Evolutionary conservation across 2,888 invertebrate genomes (phyloP), one percentile per base, ranked within the genome.

Genomic region (Cerceris ruficornis): DNA sequence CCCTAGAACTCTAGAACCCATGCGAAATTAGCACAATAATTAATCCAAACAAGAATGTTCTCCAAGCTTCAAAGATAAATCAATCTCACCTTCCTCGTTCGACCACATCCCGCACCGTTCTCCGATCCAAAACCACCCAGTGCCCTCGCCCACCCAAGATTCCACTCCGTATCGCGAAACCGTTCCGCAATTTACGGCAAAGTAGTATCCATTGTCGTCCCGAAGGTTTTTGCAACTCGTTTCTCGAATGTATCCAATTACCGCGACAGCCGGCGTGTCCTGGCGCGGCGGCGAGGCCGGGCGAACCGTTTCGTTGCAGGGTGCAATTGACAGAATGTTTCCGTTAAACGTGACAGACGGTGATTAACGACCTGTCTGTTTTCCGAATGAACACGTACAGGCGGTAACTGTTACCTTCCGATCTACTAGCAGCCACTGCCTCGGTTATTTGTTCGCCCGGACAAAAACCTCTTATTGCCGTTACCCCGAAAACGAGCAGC

Each of bases 361-460:
- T 78, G 80, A 80, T 80, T 80, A 80, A 80, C 78, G 80, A 80
- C 71, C 71, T 65, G 69, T 42, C 70, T 50, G 68, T 70, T 70
- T 70, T 64, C 64, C 69, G 58, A 74, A 80, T 73, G 79, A 79
- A 79, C 77, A 62, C 59, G 79, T 59, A 77, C 59, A 28, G 41
- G 41, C 13, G 62, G 46, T 66, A 59, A 57, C 42, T 57, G 75
- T 76, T 72, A 49, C 55, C 68, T 64, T 70, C 28, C 55, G 41
- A 13, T 67, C 62, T 14, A 61, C 55, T 28, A 65, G 64, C 28
- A 28, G 28, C 28, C 28, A 28, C 2, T 28, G 28, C 28, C 49
- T 52, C 61, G 58, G 9, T 62, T 61, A 58, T 68, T 76, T 64
- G 68, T 67, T 17, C 54, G 46, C 7, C 42, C 54, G 46, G 9